phyloP scores from a whole-genome alignment of 2,888 invertebrate genomes.

The Drosophila yooni region DNA sequence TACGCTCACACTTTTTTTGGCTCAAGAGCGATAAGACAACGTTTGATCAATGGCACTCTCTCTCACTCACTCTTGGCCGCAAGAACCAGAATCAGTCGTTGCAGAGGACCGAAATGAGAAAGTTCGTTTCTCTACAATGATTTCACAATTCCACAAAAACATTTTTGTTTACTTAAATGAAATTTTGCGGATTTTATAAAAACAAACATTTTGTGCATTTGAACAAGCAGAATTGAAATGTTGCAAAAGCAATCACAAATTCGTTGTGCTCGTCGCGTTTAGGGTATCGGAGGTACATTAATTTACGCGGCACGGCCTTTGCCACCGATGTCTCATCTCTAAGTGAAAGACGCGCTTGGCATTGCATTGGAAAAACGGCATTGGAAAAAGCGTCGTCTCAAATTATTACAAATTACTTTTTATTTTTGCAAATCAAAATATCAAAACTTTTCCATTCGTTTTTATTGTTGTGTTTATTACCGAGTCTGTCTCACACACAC shows the following conservation, averaged over 20 bases:
- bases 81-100: neutral
- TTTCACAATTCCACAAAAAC: neutral
- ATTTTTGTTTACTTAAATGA: neutral
- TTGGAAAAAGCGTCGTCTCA: neutral
- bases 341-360: constrained; percentile 11
- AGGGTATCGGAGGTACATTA: constrained; percentile 53
- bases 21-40: neutral
- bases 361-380: neutral
- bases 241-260: neutral
- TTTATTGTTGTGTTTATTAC: constrained; percentile 57
- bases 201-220: neutral
- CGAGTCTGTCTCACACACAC: constrained; percentile 40
- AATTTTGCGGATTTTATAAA: neutral
- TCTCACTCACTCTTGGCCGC: neutral
- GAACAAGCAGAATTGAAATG: neutral
- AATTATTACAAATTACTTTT: neutral
- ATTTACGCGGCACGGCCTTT: constrained; percentile 63
- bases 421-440: constrained; percentile 25
- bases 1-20: neutral
- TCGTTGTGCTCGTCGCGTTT: constrained; percentile 6
- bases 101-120: neutral
- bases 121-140: neutral
- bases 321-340: constrained; percentile 56
- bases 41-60: neutral
- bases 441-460: constrained; percentile 51